phyloP scores from a whole-genome alignment of 2,113 vertebrate species.

The Pangasianodon hypophthalmus region DNA sequence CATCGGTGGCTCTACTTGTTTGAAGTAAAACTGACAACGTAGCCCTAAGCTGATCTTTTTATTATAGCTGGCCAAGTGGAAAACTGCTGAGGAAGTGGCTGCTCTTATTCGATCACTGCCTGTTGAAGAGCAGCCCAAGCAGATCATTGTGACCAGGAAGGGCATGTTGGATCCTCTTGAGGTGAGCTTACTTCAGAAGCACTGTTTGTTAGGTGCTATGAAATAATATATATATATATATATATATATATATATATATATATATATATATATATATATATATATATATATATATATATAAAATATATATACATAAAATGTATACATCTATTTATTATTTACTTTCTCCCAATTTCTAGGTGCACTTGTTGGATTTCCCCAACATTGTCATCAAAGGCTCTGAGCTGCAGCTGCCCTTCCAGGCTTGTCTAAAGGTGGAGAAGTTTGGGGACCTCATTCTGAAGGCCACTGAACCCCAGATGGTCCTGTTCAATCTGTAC shows the following conservation, averaged over 20 bases:
- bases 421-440: conserved; percentile 98
- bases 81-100: conserved; percentile 98
- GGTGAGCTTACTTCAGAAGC: conserved; percentile 69
- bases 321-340: not conserved
- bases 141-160: conserved; percentile 98
- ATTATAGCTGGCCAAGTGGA: conserved; percentile 94
- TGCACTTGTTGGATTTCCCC: conserved; percentile 98
- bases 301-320: too few relatives aligned
- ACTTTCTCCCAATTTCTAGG: conserved; percentile 69
- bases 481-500: conserved; percentile 99
- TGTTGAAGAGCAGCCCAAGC: conserved; percentile 98
- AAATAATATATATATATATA: too few relatives aligned
- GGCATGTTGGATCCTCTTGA: conserved; percentile 98
- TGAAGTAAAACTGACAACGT: not conserved
- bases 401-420: conserved; percentile 96
- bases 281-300: too few relatives aligned
- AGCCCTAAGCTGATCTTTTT: not conserved
- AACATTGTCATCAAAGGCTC: conserved; percentile 99
- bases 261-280: too few relatives aligned
- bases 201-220: not conserved
- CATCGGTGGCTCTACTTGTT: not conserved
- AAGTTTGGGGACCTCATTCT: conserved; percentile 98
- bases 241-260: too few relatives aligned
- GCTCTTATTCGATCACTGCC: conserved; percentile 96
- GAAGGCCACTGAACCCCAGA: conserved; percentile 98